phyloP scores from a whole-genome alignment of 2,797 vertebrate species.

The Sebastes reedi region DNA sequence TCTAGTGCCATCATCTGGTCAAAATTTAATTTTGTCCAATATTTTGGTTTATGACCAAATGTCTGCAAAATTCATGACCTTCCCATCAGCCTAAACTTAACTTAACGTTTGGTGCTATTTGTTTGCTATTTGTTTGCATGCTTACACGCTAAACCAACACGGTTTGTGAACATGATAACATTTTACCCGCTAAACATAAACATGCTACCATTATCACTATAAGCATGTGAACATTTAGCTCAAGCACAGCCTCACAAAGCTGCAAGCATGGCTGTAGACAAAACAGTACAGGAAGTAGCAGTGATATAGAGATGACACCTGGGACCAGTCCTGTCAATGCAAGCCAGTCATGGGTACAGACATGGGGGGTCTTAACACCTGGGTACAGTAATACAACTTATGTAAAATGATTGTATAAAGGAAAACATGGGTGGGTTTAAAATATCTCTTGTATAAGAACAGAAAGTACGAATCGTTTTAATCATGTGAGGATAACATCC shows the following conservation, averaged over 20 bases:
- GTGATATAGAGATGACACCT: background rate
- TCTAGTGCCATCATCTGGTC: background rate
- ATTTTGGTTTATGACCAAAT: no score
- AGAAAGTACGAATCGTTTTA: constrained; percentile 45
- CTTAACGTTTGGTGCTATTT: no score
- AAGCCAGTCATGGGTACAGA: background rate
- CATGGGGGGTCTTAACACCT: background rate
- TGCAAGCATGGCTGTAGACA: background rate
- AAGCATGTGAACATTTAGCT: background rate
- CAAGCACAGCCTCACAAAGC: background rate
- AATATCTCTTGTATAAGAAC: constrained; percentile 22
- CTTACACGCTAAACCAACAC: no score
- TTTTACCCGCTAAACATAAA: background rate
- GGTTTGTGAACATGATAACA: no score
- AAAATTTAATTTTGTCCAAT: no score
- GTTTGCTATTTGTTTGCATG: no score
- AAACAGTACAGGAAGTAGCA: background rate
- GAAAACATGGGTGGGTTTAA: background rate
- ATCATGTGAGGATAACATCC: constrained; percentile 63
- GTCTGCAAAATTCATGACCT: no score
- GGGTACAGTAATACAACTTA: background rate
- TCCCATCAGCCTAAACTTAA: accelerated
- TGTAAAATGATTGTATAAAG: background rate
- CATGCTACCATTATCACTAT: background rate
- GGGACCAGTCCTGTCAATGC: background rate